Evolutionary conservation across 1,140 invertebrate genomes (phyloP), one percentile per base, ranked within the genome.

Genomic region (Matsumurasca onukii): DNA sequence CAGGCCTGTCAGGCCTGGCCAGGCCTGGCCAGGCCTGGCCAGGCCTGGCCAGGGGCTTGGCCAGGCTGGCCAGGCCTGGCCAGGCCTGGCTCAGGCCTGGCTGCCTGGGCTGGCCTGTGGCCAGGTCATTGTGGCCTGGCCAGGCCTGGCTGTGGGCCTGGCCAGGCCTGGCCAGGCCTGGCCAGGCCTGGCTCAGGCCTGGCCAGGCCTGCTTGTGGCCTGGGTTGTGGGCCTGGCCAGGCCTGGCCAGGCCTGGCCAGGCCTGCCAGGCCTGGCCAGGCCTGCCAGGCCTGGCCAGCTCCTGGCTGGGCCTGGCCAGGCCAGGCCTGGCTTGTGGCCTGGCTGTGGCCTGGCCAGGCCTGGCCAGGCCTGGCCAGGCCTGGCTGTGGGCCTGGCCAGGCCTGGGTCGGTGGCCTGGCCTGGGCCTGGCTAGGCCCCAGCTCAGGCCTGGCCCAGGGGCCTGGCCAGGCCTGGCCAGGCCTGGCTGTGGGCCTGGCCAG

Each of bases 331-430:
- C n/a, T n/a, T n/a, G n/a, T n/a, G n/a, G n/a, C n/a, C n/a, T n/a
- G n/a, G n/a, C 51, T 34, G 13, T 55, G 30, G 64, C 24, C 34
- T 55, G 64, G 64, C 13, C 31, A 29, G 24, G 65, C 27, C 31
- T 59, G 34, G 64, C 2, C 1, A 48, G 64, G 64, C 17, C 64
- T 55, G 64, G 64, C 2, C 34, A n/a, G 31, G 64, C 51, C 64
- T 51, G 31, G 64, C 51, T 45, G n/a, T 34, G 13, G 31, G 64
- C 51, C 64, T 66, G 30, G 64, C 24, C 24, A 13, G 64, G 64
- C 13, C 48, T 34, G 24, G 65, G 20, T n/a, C n/a, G n/a, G n/a
- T n/a, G n/a, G n/a, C n/a, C n/a, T 12, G 39, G 39, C n/a, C 39
- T 45, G 39, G 39, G 39, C n/a, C 39, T 45, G 39, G 39, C n/a